Conservation (phyloP, 2,888 invertebrate species). For the Scaptomyza polygonia region DNA sequence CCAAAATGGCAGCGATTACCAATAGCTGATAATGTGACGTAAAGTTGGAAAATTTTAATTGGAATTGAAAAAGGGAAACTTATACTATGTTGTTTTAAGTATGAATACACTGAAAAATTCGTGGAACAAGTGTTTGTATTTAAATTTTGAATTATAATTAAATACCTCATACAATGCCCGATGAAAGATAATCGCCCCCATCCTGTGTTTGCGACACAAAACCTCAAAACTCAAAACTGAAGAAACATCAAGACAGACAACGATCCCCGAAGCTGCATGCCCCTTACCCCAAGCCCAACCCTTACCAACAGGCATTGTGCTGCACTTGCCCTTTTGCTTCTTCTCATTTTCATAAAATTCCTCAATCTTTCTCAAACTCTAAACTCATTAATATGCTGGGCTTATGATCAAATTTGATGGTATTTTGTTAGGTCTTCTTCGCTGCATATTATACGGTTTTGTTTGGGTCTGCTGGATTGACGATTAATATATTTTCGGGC, state of each 20-base stretch:
- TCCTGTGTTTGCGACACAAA: slow-evolving; percentile 48
- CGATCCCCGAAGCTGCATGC: slow-evolving; percentile 43
- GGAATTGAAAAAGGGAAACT: slow-evolving; percentile 10
- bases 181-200: slow-evolving; percentile 60
- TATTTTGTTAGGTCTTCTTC: slow-evolving; percentile 6
- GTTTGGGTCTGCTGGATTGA: slow-evolving; percentile 43
- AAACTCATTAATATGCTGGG: slow-evolving; percentile 76
- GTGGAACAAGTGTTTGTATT: slow-evolving; percentile 68
- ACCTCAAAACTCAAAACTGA: slow-evolving; percentile 1
- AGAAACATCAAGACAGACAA: slow-evolving; percentile 30
- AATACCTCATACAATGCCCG: slow-evolving; percentile 45
- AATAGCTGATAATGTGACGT: slow-evolving; percentile 33
- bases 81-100: background rate
- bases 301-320: slow-evolving; percentile 11
- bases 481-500: slow-evolving; percentile 60
- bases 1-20: slow-evolving; percentile 21
- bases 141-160: slow-evolving; percentile 78
- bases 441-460: slow-evolving; percentile 56
- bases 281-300: background rate
- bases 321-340: slow-evolving; percentile 33
- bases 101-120: background rate
- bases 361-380: slow-evolving; percentile 48
- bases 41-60: slow-evolving; percentile 18
- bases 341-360: slow-evolving; percentile 50
- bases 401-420: slow-evolving; percentile 40